Base-by-base conservation (phyloP, 2,888 invertebrate species). In the Hoplodrina blanda region DNA sequence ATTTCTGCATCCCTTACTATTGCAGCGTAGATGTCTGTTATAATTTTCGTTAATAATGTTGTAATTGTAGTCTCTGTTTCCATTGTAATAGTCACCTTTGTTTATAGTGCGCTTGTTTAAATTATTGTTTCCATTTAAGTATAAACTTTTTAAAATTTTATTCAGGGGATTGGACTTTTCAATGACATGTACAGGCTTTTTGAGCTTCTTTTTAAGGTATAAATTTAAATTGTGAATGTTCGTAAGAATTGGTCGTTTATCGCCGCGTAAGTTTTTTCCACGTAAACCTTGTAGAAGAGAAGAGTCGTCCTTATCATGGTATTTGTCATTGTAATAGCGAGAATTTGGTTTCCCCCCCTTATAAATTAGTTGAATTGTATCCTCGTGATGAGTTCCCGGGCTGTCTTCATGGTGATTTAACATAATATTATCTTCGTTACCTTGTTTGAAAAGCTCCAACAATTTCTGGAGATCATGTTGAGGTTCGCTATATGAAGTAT, bases 351-450 rank as follows among this genome's bases (percentile, higher is more conserved):
- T 60, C 0, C 49, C 56, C 8, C 37, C 33, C 13, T 74, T 54
- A n/a, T 37, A 68, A 33, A 30, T 30, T 46, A 75, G n/a, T 10
- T 63, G 55, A 25, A 74, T 65, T n/a, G 13, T 61, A 37, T 84
- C 80, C 13, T 77, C 75, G 30, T 84, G 78, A 46, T 84, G 80
- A 8, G 13, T 62, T 3, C 66, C 41, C 0, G 79, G 76, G 1
- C 53, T 52, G 37, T 84, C 76, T 44, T 84, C 76, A 4, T 84
- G 72, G 15, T 79, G 84, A 57, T 69, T 77, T 52, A 71, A 41
- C n/a, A 49, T 56, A 30, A 82, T 56, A 60, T 85, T 63, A 20
- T 77, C 73, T 46, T 46, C 17, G 37, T 71, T 83, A 69, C 78
- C 83, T 67, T 64, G 62, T 17, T 61, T 60, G 7, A 61, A 49